phyloP scores from a whole-genome alignment of 2,888 invertebrate genomes.

The Chrysolina haemoptera region DNA sequence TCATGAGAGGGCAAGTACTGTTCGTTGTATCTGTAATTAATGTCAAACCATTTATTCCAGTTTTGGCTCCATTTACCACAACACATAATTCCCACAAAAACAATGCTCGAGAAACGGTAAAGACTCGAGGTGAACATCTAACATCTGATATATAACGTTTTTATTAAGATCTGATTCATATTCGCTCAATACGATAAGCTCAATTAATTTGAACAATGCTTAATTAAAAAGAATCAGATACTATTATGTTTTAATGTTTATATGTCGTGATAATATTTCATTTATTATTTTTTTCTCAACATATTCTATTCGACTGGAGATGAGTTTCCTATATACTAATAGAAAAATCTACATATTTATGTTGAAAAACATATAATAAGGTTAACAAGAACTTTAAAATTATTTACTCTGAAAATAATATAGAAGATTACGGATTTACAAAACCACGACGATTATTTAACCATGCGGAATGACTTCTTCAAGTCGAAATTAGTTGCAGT shows the following conservation, averaged over 20 bases:
- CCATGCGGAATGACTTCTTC: too few relatives aligned
- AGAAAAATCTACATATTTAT: background rate
- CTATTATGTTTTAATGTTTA: background rate
- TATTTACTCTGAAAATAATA: too few relatives aligned
- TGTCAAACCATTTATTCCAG: background rate
- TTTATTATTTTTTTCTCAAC: background rate
- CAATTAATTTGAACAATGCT: constrained; percentile 19
- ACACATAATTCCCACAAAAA: constrained; percentile 10
- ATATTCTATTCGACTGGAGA: background rate
- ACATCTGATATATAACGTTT: constrained; percentile 9
- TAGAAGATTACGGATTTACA: too few relatives aligned
- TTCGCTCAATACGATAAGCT: constrained; percentile 6
- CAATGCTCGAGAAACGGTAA: constrained; percentile 19
- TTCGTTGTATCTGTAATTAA: background rate
- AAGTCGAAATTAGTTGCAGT: too few relatives aligned
- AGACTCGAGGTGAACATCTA: background rate
- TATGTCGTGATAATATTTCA: constrained; percentile 1
- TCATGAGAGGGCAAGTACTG: constrained; percentile 5
- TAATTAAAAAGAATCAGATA: constrained; percentile 16
- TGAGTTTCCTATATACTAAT: background rate
- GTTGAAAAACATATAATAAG: background rate
- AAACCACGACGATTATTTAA: too few relatives aligned
- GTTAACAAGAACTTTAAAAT: background rate
- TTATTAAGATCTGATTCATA: constrained; percentile 9
- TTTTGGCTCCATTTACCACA: background rate